Evolutionary conservation across 2,888 invertebrate genomes (phyloP), one percentile per base, ranked within the genome.

Genomic region (Cephus pygmeus): DNA sequence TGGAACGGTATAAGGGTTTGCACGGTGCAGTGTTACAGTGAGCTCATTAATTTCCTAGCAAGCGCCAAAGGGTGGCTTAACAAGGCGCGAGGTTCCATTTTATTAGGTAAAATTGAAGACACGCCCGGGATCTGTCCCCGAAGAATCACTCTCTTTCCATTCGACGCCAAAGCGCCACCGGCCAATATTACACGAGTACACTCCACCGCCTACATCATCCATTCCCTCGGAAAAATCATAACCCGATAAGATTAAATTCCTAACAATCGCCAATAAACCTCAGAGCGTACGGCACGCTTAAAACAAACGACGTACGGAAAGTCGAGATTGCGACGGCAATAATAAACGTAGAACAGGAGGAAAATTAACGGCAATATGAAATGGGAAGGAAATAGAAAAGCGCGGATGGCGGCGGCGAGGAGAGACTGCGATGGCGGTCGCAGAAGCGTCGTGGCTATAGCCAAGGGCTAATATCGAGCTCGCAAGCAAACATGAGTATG

Each of bases 31-130:
- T 86, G 88, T 89, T 90, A 88, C 89, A 89, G 88, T 88, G 90
- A 89, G 89, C 90, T 90, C 89, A 90, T 90, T 90, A 90, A 90
- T 90, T 90, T 89, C 88, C 87, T 85, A 88, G 89, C 87, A 82
- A 88, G 88, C 85, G 86, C 85, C 87, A 87, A 89, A 89, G 89
- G 87, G 87, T 88, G 87, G 85, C 85, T 88, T 89, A 87, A 90
- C 88, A 88, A 90, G 90, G 88, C 87, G 86, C 87, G 86, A 85
- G 84, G 82, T 86, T 85, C 86, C 85, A 87, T 89, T 90, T 89
- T 90, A 90, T 89, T 87, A 88, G 88, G 84, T 85, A 87, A 88
- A 87, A 89, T 87, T 87, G 87, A 88, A 88, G 88, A 85, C 77
- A 77, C 77, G 34, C 71, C 75, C 31, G 40, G 40, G 15, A 40